These are phyloP conservation scores for Psophia crepitans DNA, from an alignment of 2,113 vertebrate genomes.

Conservation along the genomic window DNA sequence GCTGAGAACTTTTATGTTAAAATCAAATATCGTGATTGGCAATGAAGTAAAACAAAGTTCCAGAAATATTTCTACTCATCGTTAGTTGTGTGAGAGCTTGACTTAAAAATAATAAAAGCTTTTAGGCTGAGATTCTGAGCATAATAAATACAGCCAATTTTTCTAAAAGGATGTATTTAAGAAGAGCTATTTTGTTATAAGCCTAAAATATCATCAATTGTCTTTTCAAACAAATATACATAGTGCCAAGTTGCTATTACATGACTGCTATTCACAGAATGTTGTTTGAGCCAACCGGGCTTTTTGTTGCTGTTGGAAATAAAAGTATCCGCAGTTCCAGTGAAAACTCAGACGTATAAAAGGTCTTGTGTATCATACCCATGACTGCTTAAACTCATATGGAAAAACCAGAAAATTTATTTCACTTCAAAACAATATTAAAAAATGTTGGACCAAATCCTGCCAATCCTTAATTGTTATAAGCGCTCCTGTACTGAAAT, in stretches of 20 bases:
- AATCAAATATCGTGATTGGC: not conserved
- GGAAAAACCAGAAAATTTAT: not conserved
- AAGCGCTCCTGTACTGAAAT: not conserved
- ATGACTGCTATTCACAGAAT: not conserved
- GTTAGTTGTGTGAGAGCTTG: not conserved
- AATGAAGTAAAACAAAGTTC: not conserved
- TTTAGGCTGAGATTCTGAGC: not conserved
- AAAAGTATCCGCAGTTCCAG: not conserved
- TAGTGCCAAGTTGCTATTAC: not conserved
- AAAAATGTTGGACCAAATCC: not conserved
- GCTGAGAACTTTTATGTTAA: not conserved
- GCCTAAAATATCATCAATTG: not conserved
- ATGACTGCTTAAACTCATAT: not conserved
- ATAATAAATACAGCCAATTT: not conserved
- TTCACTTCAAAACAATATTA: not conserved
- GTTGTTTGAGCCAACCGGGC: not conserved
- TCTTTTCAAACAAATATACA: not conserved
- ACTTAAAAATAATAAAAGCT: not conserved
- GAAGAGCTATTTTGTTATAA: not conserved
- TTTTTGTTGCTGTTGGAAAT: not conserved
- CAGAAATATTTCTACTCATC: slow-evolving; percentile 19
- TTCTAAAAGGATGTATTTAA: not conserved
- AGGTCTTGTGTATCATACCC: not conserved
- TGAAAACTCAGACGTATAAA: not conserved
- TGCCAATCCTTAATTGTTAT: not conserved